Base-by-base conservation (phyloP, 2,888 invertebrate genomes). In the Amblyteles armatorius region DNA sequence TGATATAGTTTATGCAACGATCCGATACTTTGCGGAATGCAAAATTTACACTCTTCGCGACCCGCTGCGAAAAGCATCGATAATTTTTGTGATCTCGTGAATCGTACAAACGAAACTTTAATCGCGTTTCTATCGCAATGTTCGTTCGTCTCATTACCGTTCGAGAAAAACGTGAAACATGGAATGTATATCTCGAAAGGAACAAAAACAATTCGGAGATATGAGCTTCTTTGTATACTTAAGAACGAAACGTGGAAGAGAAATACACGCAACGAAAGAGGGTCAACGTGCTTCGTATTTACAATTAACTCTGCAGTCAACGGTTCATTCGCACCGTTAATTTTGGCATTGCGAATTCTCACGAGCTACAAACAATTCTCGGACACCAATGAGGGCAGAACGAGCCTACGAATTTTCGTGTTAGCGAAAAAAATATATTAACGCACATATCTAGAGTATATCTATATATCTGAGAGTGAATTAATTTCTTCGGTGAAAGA, bases 301-400 rank as follows among this genome's bases (percentile, higher is more conserved):
- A 85, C 85, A 85, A 84, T 67, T 83, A 68, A 78, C 77, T 80
- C 63, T 74, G 79, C 77, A 78, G 81, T 77, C 83, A 65, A 84
- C 67, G 79, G 44, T 67, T 74, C 67, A n/a, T 63, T 69, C 19
- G 76, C 80, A 36, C 67, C 80, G 83, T 83, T 72, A 85, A 85
- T 80, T 72, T 85, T 85, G 85, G 85, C 85, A 85, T 85, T 78
- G 77, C 83, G 85, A 85, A 85, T 85, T 85, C 79, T 85, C 80
- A 85, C 80, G 79, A 82, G 79, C 82, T 79, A 79, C 50, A 74
- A 79, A 78, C 40, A 73, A 79, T 74, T 65, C 65, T 76, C 79
- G 40, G 79, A 79, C 79, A 57, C 76, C 57, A 48, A 9, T 33
- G 22, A 79, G 50, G 52, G 29, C 33, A 73, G 60, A 63, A 76